These are phyloP conservation scores for Platypus cylindrus DNA, from an alignment of 2,888 invertebrate species.

Conservation along the genomic window DNA sequence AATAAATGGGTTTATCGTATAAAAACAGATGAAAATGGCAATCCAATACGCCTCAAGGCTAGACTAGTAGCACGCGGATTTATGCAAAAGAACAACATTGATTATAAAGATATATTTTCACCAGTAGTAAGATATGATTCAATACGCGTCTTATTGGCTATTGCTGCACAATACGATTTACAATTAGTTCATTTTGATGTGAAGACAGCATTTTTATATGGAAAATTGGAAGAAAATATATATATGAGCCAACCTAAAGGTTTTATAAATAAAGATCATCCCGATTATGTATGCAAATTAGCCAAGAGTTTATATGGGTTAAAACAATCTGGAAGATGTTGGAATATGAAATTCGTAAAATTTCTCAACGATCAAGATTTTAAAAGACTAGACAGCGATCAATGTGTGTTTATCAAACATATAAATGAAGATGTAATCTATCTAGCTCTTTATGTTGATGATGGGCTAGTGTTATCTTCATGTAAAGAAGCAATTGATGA, in stretches of 20 bases:
- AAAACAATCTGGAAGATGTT: slow-evolving; percentile 1
- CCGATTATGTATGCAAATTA: not conserved
- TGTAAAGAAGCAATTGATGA: not conserved
- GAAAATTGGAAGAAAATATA: not conserved
- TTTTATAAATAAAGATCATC: not conserved
- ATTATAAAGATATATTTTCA: slow-evolving; percentile 23
- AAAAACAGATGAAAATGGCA: not conserved
- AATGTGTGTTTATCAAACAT: not conserved
- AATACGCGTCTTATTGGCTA: not conserved
- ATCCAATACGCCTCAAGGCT: slow-evolving; percentile 14
- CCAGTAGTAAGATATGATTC: slow-evolving; percentile 17
- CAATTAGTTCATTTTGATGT: not conserved
- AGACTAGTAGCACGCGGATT: slow-evolving; percentile 21
- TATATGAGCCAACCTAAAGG: not conserved
- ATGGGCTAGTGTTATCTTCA: slow-evolving; percentile 3
- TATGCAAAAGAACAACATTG: slow-evolving; percentile 19
- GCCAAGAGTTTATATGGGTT: not conserved
- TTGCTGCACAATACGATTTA: not conserved
- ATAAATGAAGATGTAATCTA: not conserved
- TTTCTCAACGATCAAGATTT: no score
- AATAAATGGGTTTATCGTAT: slow-evolving; percentile 4
- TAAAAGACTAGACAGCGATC: no score
- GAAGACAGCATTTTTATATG: slow-evolving; percentile 1
- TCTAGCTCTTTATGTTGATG: slow-evolving; percentile 5
- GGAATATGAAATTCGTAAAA: slow-evolving; percentile 1